Conservation (phyloP, 23 tunicate species). For the Aplidium turbinatum region DNA sequence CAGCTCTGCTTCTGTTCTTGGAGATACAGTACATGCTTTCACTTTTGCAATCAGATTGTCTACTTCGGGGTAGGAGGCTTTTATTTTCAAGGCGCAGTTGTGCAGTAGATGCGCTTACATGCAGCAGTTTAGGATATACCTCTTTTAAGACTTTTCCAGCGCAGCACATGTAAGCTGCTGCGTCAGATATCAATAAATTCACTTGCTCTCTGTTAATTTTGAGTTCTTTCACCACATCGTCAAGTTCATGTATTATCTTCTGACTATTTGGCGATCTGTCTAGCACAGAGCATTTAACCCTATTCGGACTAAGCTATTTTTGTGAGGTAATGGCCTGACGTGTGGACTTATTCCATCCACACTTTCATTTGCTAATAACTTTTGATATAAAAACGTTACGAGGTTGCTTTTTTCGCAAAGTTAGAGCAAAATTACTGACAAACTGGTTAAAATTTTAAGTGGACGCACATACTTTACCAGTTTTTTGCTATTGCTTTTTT, state of each 20-base stretch:
- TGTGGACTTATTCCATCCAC: too few species aligned
- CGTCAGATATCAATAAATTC: conserved; percentile 37
- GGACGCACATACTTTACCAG: too few species aligned
- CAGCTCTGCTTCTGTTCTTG: conserved; percentile 43
- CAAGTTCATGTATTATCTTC: conserved; percentile 30
- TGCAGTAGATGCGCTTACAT: conserved; percentile 34
- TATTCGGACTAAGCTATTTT: too few species aligned
- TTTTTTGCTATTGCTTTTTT: too few species aligned
- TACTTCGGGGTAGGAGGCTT: conserved; percentile 16
- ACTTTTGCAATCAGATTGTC: conserved; percentile 31
- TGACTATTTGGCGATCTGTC: conserved; percentile 20
- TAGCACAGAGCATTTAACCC: conserved; percentile 39
- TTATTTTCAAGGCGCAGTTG: conserved; percentile 19
- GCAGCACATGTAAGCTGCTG: conserved; percentile 34
- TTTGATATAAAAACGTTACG: too few species aligned
- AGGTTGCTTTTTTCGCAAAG: too few species aligned
- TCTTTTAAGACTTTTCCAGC: conserved; percentile 25
- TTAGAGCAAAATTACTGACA: too few species aligned
- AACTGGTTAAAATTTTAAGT: too few species aligned
- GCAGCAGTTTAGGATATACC: conserved; percentile 21
- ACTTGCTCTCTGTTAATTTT: conserved; percentile 4
- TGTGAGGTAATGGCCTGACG: too few species aligned
- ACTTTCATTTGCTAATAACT: too few species aligned
- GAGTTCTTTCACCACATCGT: conserved; percentile 16
- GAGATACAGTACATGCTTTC: conserved; percentile 17